Evolutionary conservation across 2,113 vertebrate genomes (phyloP).

Genomic region (Bettongia penicillata): DNA sequence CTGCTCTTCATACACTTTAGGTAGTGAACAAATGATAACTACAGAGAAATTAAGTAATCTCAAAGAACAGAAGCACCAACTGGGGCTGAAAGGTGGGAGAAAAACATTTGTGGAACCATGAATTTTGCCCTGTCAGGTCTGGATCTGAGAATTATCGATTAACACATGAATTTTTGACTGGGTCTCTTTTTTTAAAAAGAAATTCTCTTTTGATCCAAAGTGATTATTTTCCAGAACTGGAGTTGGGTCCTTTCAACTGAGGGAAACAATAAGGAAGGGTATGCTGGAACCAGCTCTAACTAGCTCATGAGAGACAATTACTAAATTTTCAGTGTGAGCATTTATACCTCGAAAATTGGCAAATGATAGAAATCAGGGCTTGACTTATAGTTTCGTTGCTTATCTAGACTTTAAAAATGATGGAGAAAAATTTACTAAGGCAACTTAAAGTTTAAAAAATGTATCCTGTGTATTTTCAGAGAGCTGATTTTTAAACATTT

Average conservation of each 20-base stretch:
- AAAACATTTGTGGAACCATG: not conserved
- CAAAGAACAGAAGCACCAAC: too few species aligned
- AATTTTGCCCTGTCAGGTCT: not conserved
- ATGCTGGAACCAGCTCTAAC: not conserved
- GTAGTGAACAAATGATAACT: not conserved
- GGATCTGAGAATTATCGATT: not conserved
- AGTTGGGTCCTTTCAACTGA: not conserved
- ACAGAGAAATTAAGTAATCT: not conserved
- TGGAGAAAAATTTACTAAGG: not conserved
- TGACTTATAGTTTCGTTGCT: not conserved
- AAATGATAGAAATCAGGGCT: not conserved
- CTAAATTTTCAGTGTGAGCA: not conserved
- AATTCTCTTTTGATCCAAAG: not conserved
- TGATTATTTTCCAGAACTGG: not conserved
- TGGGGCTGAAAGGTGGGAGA: not conserved
- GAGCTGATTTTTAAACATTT: not conserved
- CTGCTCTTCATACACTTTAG: not conserved
- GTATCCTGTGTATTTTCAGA: not conserved
- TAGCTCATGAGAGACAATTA: not conserved
- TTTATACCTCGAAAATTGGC: not conserved
- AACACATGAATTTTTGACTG: not conserved
- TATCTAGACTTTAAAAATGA: not conserved
- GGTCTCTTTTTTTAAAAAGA: not conserved
- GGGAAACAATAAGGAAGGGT: not conserved
- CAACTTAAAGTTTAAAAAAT: not conserved